A percentile compares a stretch with the other conserved stretches of the same genome.
Evolutionary conservation across 1,140 invertebrate species (phyloP).

Genomic region (Cotesia chilonis): DNA sequence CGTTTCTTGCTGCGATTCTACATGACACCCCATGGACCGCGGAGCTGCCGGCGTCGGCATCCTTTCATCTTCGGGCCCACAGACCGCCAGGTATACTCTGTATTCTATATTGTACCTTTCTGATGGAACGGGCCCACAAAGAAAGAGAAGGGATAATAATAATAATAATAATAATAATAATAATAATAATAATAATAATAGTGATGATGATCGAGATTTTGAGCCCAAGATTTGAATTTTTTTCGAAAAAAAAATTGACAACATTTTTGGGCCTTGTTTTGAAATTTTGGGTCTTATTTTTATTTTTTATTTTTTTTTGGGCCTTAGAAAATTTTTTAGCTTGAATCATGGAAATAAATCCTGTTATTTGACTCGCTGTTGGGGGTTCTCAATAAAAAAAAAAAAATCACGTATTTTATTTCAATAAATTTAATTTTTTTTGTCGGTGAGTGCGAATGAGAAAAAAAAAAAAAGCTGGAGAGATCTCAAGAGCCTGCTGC

Average conservation of each 20-base stretch:
- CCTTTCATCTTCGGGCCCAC: constrained; percentile 39
- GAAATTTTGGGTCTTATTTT: no score
- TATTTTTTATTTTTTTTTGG: background rate
- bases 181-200: background rate
- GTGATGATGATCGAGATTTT: background rate
- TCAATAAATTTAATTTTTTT: constrained; percentile 46
- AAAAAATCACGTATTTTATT: background rate
- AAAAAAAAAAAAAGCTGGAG: no score
- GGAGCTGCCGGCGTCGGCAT: constrained; percentile 36
- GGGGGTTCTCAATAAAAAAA: constrained; percentile 40
- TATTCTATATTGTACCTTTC: no score
- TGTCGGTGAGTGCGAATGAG: constrained; percentile 5
- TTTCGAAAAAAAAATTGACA: no score
- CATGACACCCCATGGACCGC: constrained; percentile 42
- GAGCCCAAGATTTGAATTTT: background rate
- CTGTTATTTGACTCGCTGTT: constrained; percentile 54
- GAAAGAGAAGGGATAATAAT: constrained; percentile 16
- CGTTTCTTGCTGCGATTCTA: constrained; percentile 20
- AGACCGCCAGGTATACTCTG: constrained; percentile 36
- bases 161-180: background rate
- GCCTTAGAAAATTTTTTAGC: background rate
- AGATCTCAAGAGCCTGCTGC: constrained; percentile 1
- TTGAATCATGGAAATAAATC: constrained; percentile 47
- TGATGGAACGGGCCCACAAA: constrained; percentile 5
- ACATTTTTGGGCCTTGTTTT: no score